phyloP scores from a whole-genome alignment of 92 coral and sea anemone genomes.

The Zoanthus sociatus region DNA sequence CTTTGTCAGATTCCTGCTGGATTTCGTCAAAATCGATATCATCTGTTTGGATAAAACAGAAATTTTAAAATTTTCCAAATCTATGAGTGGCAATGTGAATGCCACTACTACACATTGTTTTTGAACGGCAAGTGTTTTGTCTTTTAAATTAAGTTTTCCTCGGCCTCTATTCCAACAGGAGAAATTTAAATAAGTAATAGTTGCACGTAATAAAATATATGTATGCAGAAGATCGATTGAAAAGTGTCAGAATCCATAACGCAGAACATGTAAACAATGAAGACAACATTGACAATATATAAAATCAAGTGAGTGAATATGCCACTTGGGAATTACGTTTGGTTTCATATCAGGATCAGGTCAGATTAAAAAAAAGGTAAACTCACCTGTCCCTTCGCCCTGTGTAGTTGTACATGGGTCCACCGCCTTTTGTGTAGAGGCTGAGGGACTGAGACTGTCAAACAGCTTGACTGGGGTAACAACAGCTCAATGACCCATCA shows the following conservation, averaged over 20 bases:
- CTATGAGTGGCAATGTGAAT: too few relatives aligned
- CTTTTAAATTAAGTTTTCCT: too few relatives aligned
- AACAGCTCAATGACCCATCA: neutral
- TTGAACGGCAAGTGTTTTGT: too few relatives aligned
- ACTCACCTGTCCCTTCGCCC: conserved; percentile 2
- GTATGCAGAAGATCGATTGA: neutral
- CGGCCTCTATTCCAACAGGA: too few relatives aligned
- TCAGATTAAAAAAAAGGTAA: neutral
- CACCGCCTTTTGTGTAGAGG: neutral
- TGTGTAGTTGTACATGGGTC: neutral
- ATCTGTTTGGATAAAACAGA: too few relatives aligned
- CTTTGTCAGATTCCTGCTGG: too few relatives aligned
- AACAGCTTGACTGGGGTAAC: neutral
- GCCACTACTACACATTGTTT: too few relatives aligned
- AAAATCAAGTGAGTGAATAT: neutral
- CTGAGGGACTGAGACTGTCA: neutral
- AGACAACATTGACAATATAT: neutral
- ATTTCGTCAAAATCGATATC: too few relatives aligned
- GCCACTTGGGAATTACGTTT: neutral
- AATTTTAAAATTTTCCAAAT: too few relatives aligned
- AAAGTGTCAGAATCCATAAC: neutral
- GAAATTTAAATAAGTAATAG: neutral
- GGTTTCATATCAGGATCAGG: conserved; percentile 14
- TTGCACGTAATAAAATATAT: neutral
- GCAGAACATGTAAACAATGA: neutral